Percentiles rank a stretch among this genome's conserved stretches.
Conservation (phyloP, 1,140 invertebrate genomes). For the Ips typographus region DNA sequence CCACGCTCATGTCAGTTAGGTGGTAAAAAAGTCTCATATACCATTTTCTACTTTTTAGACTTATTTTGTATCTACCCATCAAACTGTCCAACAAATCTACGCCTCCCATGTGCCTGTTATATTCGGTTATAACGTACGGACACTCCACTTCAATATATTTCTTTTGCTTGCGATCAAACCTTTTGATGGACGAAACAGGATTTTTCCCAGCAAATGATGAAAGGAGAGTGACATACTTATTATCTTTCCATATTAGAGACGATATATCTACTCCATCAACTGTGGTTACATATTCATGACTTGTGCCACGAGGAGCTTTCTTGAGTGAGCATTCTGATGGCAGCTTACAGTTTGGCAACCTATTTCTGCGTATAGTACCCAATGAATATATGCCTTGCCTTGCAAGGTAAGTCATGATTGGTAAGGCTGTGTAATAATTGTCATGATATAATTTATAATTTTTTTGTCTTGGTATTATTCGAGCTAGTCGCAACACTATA, state of each 20-base stretch:
- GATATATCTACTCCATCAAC: conserved; percentile 28
- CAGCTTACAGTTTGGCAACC: conserved; percentile 38
- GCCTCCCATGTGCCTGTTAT: no score
- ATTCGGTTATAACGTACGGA: no score
- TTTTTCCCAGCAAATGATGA: no score
- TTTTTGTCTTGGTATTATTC: conserved; percentile 31
- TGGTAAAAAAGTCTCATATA: conserved; percentile 46
- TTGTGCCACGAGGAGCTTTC: neutral
- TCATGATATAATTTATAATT: conserved; percentile 40
- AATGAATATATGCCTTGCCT: conserved; percentile 35
- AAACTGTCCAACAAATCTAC: no score
- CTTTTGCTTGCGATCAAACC: no score
- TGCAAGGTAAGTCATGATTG: conserved; percentile 35
- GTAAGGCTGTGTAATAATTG: conserved; percentile 37
- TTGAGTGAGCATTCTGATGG: conserved; percentile 20
- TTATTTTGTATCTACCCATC: no score
- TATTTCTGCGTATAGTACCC: conserved; percentile 39
- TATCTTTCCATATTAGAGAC: conserved; percentile 37
- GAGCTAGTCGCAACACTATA: conserved; percentile 35
- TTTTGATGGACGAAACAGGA: no score
- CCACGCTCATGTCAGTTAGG: no score
- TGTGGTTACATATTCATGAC: conserved; percentile 3
- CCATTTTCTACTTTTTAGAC: no score
- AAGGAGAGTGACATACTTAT: conserved; percentile 32
- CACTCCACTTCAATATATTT: no score